Base-by-base conservation (phyloP, 2,113 vertebrate genomes). In the Labeo catla region DNA sequence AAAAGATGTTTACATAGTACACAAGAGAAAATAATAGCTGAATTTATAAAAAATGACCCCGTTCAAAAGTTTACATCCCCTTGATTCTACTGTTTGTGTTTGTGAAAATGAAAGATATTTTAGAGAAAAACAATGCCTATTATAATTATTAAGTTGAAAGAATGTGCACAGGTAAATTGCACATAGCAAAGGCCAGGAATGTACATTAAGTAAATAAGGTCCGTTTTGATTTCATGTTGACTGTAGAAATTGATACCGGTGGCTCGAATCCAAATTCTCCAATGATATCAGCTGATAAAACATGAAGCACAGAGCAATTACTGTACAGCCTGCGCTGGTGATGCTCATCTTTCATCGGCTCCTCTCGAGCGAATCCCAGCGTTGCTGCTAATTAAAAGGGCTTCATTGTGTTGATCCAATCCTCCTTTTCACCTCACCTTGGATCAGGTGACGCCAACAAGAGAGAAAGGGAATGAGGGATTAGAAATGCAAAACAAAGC, bases 361-460 rank as follows among this genome's bases (percentile, higher is more conserved):
- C 86, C 90, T 83, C 90, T 91, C 47, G 87, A 91, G 89, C 57
- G 85, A 87, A 85, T 84, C 89, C 88, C 12, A 86, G 47, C 87
- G 10, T 74, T 70, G 84, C 39, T n/a, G 89, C 93, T 95, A 93
- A 95, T 95, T 93, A 94, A 94, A 94, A 92, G 89, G 87, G 91
- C 84, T 89, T 88, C 90, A 90, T 93, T 94, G 91, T 80, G 90
- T 39, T 2, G 84, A 49, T 8, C 88, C 82, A 63, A 80, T 77
- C 87, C 84, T 81, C 84, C 86, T 84, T 90, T 85, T 91, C 83
- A 87, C 86, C 73, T 92, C 88, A 87, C 84, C 49, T 4, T 13
- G 82, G 91, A 94, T 95, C 93, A 11, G 90, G 87, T 94, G 92
- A 93, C 93, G 28, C 16, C 84, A 70, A 88, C 89, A 90, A 82